These are phyloP conservation scores for Mythimna pallens DNA, from an alignment of 2,888 invertebrate genomes.

Conservation along the genomic window DNA sequence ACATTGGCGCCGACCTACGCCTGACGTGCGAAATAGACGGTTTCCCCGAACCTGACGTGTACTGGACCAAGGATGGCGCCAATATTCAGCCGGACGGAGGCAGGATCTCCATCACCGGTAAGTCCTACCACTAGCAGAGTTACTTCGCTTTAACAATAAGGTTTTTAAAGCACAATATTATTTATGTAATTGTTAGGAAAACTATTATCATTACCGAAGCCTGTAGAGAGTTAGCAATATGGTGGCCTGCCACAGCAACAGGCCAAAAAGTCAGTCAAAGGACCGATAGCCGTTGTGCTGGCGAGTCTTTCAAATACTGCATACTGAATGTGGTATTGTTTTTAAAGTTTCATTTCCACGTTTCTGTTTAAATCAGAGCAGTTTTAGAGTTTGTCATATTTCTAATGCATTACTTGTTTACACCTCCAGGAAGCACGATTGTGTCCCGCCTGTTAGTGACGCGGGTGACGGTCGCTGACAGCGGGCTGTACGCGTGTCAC, in stretches of 20 bases:
- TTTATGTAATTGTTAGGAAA: too few species aligned
- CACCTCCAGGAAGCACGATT: conserved; percentile 44
- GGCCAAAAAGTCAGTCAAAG: background rate
- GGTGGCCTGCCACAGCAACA: background rate
- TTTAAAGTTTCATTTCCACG: background rate
- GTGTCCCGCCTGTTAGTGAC: conserved; percentile 94
- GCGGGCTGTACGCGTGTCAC: too few species aligned
- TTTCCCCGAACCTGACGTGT: too few species aligned
- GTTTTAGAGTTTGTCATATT: background rate
- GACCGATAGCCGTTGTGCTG: background rate
- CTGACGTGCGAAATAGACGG: too few species aligned
- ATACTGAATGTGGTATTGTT: background rate
- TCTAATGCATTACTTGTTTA: background rate
- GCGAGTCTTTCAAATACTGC: background rate
- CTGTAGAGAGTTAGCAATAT: background rate
- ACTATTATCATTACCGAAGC: too few species aligned
- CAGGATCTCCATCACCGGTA: conserved; percentile 93
- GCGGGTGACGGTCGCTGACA: too few species aligned
- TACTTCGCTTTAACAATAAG: too few species aligned
- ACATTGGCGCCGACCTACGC: too few species aligned
- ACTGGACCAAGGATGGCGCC: too few species aligned
- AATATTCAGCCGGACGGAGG: too few species aligned
- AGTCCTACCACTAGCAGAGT: conserved; percentile 23
- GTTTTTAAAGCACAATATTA: too few species aligned
- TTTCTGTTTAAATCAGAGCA: background rate